Evolutionary conservation across 2,888 invertebrate genomes (phyloP), one percentile per base, ranked within the genome.

Genomic region (Calameuta idolon): DNA sequence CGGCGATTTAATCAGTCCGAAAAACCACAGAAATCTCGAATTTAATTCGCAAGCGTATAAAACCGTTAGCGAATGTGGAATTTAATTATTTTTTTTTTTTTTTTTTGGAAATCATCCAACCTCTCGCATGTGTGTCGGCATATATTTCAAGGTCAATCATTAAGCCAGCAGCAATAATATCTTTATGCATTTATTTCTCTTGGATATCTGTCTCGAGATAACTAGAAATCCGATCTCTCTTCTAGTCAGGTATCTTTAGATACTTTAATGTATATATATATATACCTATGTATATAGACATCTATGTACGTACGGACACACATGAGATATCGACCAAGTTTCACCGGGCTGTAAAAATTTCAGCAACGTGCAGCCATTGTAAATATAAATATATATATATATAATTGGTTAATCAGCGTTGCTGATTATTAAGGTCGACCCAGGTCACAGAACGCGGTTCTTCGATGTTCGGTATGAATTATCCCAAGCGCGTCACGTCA

Each of bases 221-320:
- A 80, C 81, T 83, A 85, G 85, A 85, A 86, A 85, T 85, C 81
- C 79, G 84, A 86, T 86, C 83, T 86, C 84, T 83, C 85, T 82
- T 74, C 76, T 79, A 34, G 71, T 55, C 55, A 55, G 23, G 55
- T 15, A 40, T 37, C 12, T 37, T 12, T 71, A 75, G 55, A 75
- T 77, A 11, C 37, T 37, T 15, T 15, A 15, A 12, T 15, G 15
- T 55, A 76, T 35, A 75, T 77, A 37, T 12, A 12, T 40, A 40
- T 35, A 75, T 77, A 37, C 3, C 3, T 40, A 40, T 31, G 31
- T 31, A 31, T 31, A 31, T n/a, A n/a, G n/a, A n/a, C 15, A 5
- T 15, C 5, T 40, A 40, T 55, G 23, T 55, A 55, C 23, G 23
- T 23, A 40, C 4, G 40, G 15, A 40, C 5, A 23, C 23, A 23